Conservation (phyloP, 2,113 vertebrate species). For the Varanus komodoensis region DNA sequence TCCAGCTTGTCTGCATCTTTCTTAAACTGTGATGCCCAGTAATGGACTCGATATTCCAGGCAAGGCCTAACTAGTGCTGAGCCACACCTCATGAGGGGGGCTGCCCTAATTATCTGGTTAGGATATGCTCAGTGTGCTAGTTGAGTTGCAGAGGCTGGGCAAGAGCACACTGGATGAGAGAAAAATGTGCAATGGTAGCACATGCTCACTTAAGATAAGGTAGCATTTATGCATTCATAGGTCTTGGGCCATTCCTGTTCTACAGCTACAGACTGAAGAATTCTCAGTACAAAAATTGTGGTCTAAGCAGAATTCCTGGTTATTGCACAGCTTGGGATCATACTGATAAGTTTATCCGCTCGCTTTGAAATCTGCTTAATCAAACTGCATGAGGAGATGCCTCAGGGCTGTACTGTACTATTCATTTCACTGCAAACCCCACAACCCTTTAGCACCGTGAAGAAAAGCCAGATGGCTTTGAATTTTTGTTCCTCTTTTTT, state of each 20-base stretch:
- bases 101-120: background rate
- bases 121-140: background rate
- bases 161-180: background rate
- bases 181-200: background rate
- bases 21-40: too few relatives aligned
- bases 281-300: background rate
- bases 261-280: background rate
- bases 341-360: background rate
- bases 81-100: too few relatives aligned
- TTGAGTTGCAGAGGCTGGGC: background rate
- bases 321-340: background rate
- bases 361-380: fast-evolving
- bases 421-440: background rate
- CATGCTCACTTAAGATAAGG: background rate
- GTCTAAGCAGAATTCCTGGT: conserved; percentile 2
- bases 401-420: conserved; percentile 13
- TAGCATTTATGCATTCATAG: background rate
- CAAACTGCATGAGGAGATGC: background rate
- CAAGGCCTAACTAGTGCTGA: too few relatives aligned
- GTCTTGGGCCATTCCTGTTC: background rate
- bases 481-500: background rate
- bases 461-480: conserved; percentile 40
- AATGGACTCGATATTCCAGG: too few relatives aligned
- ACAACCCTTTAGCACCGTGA: background rate
- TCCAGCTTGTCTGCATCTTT: too few relatives aligned